Conservation (phyloP, 30 jellyfish, hydroid and myxozoan genomes). For the Sanderia malayensis region DNA sequence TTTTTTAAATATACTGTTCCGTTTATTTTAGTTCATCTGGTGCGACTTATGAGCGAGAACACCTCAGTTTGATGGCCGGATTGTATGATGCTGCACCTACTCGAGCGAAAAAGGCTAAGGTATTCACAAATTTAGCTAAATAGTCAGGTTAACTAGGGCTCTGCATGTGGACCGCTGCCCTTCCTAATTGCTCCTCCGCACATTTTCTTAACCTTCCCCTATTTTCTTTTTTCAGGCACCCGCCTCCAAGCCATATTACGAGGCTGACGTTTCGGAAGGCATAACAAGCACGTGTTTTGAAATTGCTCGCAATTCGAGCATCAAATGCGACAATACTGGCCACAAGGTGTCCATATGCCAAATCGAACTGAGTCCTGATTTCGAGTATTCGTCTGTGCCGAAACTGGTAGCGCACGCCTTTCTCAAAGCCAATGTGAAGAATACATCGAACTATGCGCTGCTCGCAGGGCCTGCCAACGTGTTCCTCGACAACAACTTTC, state of each 20-base stretch:
- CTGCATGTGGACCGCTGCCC: too few relatives aligned
- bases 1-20: too few relatives aligned
- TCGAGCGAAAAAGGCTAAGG: too few relatives aligned
- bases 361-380: conserved; percentile 68
- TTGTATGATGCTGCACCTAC: too few relatives aligned
- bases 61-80: too few relatives aligned
- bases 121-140: too few relatives aligned
- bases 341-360: conserved; percentile 87
- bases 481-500: conserved; percentile 80
- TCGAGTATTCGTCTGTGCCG: conserved; percentile 79
- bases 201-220: too few relatives aligned
- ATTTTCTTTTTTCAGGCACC: conserved; percentile 4
- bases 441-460: conserved; percentile 85
- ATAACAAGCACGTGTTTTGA: conserved; percentile 85
- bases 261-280: conserved; percentile 59
- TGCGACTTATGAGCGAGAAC: too few relatives aligned
- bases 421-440: conserved; percentile 72
- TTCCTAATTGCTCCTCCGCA: too few relatives aligned
- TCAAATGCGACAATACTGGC: conserved; percentile 59
- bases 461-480: conserved; percentile 91
- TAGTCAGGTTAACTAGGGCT: too few relatives aligned
- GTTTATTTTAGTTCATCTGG: too few relatives aligned
- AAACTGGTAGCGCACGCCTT: conserved; percentile 89
- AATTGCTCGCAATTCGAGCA: conserved; percentile 73
- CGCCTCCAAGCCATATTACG: neutral